Conservation (phyloP, 2,888 invertebrate genomes). For the Ormia ochracea region DNA sequence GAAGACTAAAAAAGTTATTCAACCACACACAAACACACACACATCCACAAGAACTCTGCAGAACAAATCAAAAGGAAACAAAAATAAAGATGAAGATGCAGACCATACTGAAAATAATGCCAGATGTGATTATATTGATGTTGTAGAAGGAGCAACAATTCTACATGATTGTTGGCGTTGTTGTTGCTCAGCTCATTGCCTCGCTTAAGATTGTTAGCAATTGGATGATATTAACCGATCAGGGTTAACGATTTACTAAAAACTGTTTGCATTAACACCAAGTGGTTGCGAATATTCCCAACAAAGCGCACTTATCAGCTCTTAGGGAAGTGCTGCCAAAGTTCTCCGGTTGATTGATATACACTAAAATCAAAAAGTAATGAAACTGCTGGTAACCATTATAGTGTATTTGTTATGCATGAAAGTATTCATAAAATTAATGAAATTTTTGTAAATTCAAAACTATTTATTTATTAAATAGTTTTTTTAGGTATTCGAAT, state of each 20-base stretch:
- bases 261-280: neutral
- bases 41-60: neutral
- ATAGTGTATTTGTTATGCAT: too few relatives aligned
- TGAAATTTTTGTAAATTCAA: too few relatives aligned
- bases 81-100: slow-evolving; percentile 51
- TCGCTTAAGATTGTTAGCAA: slow-evolving; percentile 31
- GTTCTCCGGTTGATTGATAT: too few relatives aligned
- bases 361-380: too few relatives aligned
- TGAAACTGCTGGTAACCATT: too few relatives aligned
- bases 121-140: slow-evolving; percentile 63
- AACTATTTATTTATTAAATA: too few relatives aligned
- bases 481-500: too few relatives aligned
- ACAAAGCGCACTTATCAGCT: too few relatives aligned
- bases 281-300: neutral
- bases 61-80: neutral
- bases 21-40: neutral
- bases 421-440: too few relatives aligned
- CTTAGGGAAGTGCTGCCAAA: too few relatives aligned
- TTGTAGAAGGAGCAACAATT: slow-evolving; percentile 23
- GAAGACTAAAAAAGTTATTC: slow-evolving; percentile 36
- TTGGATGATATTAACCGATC: slow-evolving; percentile 16
- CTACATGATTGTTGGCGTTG: slow-evolving; percentile 19
- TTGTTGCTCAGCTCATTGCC: slow-evolving; percentile 4
- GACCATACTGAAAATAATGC: slow-evolving; percentile 59
- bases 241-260: slow-evolving; percentile 35